Evolutionary conservation across 2,113 vertebrate genomes (phyloP), one percentile per base, ranked within the genome.

Genomic region (Cnemophilus loriae): DNA sequence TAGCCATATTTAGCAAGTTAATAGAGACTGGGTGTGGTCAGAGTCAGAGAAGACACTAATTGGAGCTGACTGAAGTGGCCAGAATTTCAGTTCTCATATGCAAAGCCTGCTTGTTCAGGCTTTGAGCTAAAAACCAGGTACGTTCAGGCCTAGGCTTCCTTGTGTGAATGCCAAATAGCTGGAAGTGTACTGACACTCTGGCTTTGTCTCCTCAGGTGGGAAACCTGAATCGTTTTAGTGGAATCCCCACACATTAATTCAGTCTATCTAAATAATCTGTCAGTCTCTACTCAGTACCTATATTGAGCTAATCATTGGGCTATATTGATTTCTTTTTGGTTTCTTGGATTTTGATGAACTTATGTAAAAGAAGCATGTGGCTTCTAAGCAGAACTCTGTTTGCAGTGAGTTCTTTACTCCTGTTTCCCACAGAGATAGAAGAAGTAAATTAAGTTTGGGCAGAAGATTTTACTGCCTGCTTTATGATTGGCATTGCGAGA

Each of bases 301-400:
- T 35, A 86, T 16, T 0, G 2, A 70, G 53, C 35, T 78, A 63
- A 90, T 93, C 21, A 44, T 14, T 90, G 44, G 41, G 7, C 42
- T 87, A 5, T 63, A 71, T 90, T 77, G 92, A 91, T 90, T 90
- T 89, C 27, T 83, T 91, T 87, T 90, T n/a, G 9, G 8, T 55
- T 91, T 86, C 75, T 76, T 93, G 68, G 32, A 84, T 80, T 77
- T 64, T 83, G 33, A 85, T 87, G 74, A 79, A 80, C 27, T 77
- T 70, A 19, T 8, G 7, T 68, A 60, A 84, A 73, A 56, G 35
- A 60, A 84, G 28, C 13, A 46, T 9, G 11, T 91, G 30, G 28
- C 67, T 95, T 83, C 75, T 74, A 65, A 90, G 41, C 59, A 65
- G 61, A 94, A 32, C 8, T 65, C 14, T 20, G 3, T 82, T 71